Evolutionary conservation across 2,888 invertebrate genomes (phyloP).

Genomic region (Ophioninae sp.): DNA sequence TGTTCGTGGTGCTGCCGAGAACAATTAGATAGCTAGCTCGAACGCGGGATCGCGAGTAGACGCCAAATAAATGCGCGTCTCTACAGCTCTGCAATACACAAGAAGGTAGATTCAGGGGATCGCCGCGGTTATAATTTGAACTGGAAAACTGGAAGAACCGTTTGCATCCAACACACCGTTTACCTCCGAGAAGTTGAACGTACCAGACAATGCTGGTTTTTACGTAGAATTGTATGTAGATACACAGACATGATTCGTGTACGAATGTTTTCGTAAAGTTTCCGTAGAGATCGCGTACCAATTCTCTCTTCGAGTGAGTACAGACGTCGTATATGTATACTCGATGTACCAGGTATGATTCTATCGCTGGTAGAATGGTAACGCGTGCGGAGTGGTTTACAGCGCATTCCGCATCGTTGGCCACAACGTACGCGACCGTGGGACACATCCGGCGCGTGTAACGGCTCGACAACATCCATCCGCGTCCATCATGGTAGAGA

Average conservation of each 20-base stretch:
- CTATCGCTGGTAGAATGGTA: conserved; percentile 49
- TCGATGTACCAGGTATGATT: conserved; percentile 31
- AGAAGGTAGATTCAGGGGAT: background rate
- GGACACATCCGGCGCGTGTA: conserved; percentile 63
- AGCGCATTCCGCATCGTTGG: conserved; percentile 61
- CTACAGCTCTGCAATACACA: background rate
- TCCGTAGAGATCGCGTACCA: conserved; percentile 29
- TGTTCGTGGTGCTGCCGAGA: conserved; percentile 19
- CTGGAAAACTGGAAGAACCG: conserved; percentile 40
- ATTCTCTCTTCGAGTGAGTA: conserved; percentile 16
- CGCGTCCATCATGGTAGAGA: conserved; percentile 2
- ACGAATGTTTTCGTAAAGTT: conserved; percentile 25
- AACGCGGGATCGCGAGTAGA: conserved; percentile 10
- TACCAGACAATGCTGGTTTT: background rate
- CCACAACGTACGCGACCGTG: conserved; percentile 58
- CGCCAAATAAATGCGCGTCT: background rate
- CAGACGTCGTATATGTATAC: background rate
- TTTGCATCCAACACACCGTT: conserved; percentile 24
- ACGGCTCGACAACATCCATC: conserved; percentile 45
- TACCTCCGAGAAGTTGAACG: background rate
- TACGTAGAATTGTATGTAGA: background rate
- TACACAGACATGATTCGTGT: conserved; percentile 8
- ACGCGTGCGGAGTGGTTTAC: conserved; percentile 45
- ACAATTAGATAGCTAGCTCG: conserved; percentile 50
- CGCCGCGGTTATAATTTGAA: conserved; percentile 9